phyloP scores from a whole-genome alignment of 1,140 invertebrate genomes.

The Macrobrachium rosenbergii region DNA sequence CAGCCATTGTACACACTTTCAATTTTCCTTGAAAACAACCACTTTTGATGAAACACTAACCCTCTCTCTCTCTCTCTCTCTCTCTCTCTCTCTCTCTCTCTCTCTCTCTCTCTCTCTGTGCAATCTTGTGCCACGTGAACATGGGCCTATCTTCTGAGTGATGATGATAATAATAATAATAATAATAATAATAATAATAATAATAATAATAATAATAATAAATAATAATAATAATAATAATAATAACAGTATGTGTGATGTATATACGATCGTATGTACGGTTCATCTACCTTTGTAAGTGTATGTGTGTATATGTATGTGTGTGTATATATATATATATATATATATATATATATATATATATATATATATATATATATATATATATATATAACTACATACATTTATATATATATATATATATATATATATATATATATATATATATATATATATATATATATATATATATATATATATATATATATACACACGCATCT shows the following conservation, averaged over 20 bases:
- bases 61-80: too few relatives aligned
- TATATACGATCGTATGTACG: not conserved
- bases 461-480: conserved; percentile 14
- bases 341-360: conserved; percentile 17
- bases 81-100: too few relatives aligned
- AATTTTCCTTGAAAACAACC: not conserved
- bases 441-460: conserved; percentile 11
- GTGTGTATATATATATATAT: conserved; percentile 4
- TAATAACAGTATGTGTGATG: not conserved
- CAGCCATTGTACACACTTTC: not conserved
- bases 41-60: too few relatives aligned
- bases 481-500: not conserved
- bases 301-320: not conserved
- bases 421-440: conserved; percentile 17
- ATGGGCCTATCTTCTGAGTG: too few relatives aligned
- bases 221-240: too few relatives aligned
- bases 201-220: too few relatives aligned
- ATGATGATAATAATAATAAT: too few relatives aligned
- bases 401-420: not conserved
- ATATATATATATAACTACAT: conserved; percentile 6
- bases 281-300: not conserved
- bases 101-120: too few relatives aligned
- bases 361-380: too few relatives aligned
- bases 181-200: too few relatives aligned
- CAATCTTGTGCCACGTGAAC: too few relatives aligned